Base-by-base conservation (phyloP, 2,888 invertebrate genomes). In the Mechanitis mazaeus region DNA sequence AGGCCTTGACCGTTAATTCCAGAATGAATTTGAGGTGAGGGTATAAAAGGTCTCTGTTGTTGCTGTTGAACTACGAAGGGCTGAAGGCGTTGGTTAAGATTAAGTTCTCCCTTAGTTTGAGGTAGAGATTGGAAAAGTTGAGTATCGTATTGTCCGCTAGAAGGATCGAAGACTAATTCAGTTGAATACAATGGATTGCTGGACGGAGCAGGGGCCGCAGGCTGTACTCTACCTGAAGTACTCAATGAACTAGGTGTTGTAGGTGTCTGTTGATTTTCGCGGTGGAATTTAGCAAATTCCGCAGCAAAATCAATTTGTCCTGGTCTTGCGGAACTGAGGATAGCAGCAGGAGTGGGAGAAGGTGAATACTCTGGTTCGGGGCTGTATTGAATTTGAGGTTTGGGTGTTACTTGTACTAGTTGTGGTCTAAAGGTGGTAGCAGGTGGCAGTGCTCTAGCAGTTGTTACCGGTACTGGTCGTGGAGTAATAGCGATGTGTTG, bases 131-230 rank as follows among this genome's bases (percentile, higher is more conserved):
- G 95, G 87, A 93, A 95, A 53, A 95, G 86, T 71, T 95, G 94
- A 38, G 94, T 95, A 75, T 95, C 94, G 90, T 95, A 95, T 73
- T 94, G 93, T 56, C 95, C 95, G 70, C 94, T 93, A 45, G 92
- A 80, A 31, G 95, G 95, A 80, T 96, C 95, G 80, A 92, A 95
- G 0, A 95, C 92, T 42, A 95, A 85, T 76, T 95, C 95, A 33
- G 95, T 94, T 57, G 94, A 94, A 82, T 95, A 95, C 60, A 95
- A 91, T 63, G 94, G 94, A 70, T 93, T 92, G 59, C 91, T 89
- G 45, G 91, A 90, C 1, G 86, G 85, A 35, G 76, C 74, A 53
- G 91, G 81, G 35, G 84, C 75, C 54, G 76, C 81, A 55, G 68
- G 71, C 65, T 82, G 84, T 47, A 84, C 72, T 70, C 87, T 90